A percentile compares a stretch with the other conserved stretches of the same genome.
phyloP scores from a whole-genome alignment of 2,888 invertebrate species.

The Sycophila texana region DNA sequence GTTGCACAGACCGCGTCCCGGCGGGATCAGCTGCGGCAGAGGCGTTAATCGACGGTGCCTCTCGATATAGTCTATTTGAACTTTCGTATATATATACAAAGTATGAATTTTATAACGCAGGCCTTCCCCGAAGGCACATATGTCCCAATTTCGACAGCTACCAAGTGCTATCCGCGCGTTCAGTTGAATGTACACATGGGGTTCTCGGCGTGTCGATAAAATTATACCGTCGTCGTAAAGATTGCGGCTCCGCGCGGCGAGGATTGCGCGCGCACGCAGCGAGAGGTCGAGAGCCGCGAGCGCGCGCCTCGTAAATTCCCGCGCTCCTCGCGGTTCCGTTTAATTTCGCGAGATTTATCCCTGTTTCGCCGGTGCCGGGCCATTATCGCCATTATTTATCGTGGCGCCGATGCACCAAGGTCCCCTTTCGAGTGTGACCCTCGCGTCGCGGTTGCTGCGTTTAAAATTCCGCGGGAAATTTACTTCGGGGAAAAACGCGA shows the following conservation, averaged over 20 bases:
- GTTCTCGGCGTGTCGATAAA: too few relatives aligned
- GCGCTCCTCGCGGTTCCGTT: conserved; percentile 6
- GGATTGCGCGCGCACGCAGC: background rate
- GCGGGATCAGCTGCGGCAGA: too few relatives aligned
- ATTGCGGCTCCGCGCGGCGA: conserved; percentile 13
- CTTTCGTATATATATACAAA: too few relatives aligned
- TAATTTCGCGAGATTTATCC: conserved; percentile 47
- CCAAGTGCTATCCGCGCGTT: too few relatives aligned
- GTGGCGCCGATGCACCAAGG: background rate
- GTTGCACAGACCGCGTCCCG: too few relatives aligned
- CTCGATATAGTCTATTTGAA: too few relatives aligned
- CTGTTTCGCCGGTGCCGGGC: conserved; percentile 15
- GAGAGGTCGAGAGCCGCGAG: conserved; percentile 19
- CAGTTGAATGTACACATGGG: too few relatives aligned
- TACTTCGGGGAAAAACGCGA: too few relatives aligned
- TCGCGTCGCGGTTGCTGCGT: background rate
- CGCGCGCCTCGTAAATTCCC: conserved; percentile 27
- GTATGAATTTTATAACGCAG: too few relatives aligned
- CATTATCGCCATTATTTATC: conserved; percentile 22
- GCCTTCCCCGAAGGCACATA: too few relatives aligned
- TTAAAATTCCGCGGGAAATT: background rate
- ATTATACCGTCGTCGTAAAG: background rate
- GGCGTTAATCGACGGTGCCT: too few relatives aligned
- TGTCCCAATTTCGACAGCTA: too few relatives aligned
- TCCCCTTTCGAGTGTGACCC: background rate